Evolutionary conservation across 2,113 vertebrate species (phyloP).

Genomic region (Ptilonorhynchus violaceus): DNA sequence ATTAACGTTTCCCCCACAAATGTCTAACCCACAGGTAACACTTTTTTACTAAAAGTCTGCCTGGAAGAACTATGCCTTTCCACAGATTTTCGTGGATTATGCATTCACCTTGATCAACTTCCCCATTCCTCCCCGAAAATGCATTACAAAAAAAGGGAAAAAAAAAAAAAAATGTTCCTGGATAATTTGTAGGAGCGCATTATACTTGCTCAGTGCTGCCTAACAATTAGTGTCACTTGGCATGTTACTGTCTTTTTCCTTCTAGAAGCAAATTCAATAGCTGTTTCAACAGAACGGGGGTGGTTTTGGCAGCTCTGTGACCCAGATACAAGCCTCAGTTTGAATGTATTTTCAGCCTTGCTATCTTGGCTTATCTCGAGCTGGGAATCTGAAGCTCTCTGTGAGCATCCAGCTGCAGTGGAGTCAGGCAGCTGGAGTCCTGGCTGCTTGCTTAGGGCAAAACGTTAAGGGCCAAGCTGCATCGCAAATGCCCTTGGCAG

Average conservation of each 20-base stretch:
- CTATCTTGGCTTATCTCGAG: slow-evolving; percentile 40
- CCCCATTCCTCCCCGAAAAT: background rate
- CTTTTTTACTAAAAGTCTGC: background rate
- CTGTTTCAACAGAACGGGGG: slow-evolving; percentile 44
- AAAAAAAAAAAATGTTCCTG: background rate
- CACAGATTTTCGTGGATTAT: background rate
- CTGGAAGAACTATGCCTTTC: background rate
- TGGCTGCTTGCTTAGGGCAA: slow-evolving; percentile 38
- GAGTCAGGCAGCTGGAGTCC: slow-evolving; percentile 51
- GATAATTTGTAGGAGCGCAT: slow-evolving; percentile 29
- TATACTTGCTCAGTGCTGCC: slow-evolving; percentile 43
- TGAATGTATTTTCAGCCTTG: slow-evolving; percentile 46
- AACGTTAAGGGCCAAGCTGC: slow-evolving; percentile 32
- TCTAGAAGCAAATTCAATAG: slow-evolving; percentile 63
- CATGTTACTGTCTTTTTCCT: slow-evolving; percentile 44
- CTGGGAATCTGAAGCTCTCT: slow-evolving; percentile 45
- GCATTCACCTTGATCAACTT: slow-evolving; percentile 15
- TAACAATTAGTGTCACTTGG: slow-evolving; percentile 70
- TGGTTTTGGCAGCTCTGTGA: slow-evolving; percentile 59
- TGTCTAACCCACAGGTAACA: background rate
- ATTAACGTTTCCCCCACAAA: background rate
- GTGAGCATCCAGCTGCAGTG: slow-evolving; percentile 54
- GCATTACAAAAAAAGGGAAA: background rate
- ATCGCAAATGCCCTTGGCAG: slow-evolving; percentile 37
- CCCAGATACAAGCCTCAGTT: slow-evolving; percentile 51